Evolutionary conservation across 2,797 vertebrate species (phyloP).

Genomic region (Cheirogaleus major): DNA sequence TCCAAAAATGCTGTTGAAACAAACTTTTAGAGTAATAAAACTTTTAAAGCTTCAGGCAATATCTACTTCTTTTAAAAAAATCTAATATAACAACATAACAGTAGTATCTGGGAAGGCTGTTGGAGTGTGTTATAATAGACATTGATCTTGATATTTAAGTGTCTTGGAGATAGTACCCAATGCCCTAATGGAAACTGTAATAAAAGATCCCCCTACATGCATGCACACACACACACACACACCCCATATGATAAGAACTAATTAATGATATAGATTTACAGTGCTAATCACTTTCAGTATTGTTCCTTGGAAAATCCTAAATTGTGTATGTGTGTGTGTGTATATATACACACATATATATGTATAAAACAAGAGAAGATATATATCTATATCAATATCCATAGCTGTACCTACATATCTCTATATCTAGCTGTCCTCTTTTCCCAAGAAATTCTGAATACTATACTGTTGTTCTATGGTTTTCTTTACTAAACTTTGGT

Average conservation of each 20-base stretch:
- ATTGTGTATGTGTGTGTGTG: not conserved
- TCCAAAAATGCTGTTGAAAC: slow-evolving; percentile 1
- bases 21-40: slow-evolving; percentile 20
- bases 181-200: not conserved
- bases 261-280: not conserved
- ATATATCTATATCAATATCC: not conserved
- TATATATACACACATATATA: too few relatives aligned
- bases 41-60: not conserved
- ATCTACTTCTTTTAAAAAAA: not conserved
- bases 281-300: not conserved
- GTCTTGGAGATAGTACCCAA: not conserved
- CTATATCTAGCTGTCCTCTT: not conserved
- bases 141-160: not conserved
- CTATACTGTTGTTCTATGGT: not conserved
- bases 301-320: not conserved
- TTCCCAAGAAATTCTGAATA: not conserved
- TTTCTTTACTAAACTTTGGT: not conserved
- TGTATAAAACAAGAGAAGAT: not conserved
- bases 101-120: not conserved
- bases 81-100: not conserved
- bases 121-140: not conserved
- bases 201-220: not conserved
- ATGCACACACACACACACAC: not conserved
- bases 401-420: not conserved
- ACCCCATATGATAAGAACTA: not conserved